Percentiles rank a stretch among this genome's conserved stretches.
These are phyloP conservation scores for Microdon myrmicae DNA, from an alignment of 2,888 invertebrate genomes.

Conservation along the genomic window DNA sequence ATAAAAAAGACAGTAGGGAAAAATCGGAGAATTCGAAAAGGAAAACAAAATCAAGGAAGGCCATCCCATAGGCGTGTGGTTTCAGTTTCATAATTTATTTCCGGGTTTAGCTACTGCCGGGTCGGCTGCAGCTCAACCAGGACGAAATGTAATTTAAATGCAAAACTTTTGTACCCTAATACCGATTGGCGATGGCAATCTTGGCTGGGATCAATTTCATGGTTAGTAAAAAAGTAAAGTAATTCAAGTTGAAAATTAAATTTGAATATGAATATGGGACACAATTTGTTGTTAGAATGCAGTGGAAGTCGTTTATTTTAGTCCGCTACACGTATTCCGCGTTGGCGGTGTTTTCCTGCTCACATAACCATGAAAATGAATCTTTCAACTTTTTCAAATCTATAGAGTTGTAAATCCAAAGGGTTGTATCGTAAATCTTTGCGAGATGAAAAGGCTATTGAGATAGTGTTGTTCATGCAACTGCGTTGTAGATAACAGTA, in stretches of 20 bases:
- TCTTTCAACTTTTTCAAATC: constrained; percentile 28
- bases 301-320: not conserved
- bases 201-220: constrained; percentile 46
- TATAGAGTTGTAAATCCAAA: constrained; percentile 2
- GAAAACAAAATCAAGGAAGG: no score
- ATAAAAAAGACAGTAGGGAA: no score
- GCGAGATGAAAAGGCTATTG: no score
- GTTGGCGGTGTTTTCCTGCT: no score
- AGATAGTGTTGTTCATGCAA: no score
- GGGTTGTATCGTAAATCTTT: no score
- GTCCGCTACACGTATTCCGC: not conserved
- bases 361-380: constrained; percentile 30
- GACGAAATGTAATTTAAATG: constrained; percentile 52
- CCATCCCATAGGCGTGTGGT: not conserved
- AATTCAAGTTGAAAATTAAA: constrained; percentile 52
- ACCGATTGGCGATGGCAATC: constrained; percentile 36
- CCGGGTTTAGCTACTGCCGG: no score
- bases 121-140: constrained; percentile 47
- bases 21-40: no score
- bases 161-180: constrained; percentile 34
- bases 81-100: constrained; percentile 37
- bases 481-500: no score
- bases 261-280: constrained; percentile 47
- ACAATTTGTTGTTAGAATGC: constrained; percentile 21
- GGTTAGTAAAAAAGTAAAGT: constrained; percentile 51